Conservation (phyloP, 2,888 invertebrate species). For the Drosophila anomalata region DNA sequence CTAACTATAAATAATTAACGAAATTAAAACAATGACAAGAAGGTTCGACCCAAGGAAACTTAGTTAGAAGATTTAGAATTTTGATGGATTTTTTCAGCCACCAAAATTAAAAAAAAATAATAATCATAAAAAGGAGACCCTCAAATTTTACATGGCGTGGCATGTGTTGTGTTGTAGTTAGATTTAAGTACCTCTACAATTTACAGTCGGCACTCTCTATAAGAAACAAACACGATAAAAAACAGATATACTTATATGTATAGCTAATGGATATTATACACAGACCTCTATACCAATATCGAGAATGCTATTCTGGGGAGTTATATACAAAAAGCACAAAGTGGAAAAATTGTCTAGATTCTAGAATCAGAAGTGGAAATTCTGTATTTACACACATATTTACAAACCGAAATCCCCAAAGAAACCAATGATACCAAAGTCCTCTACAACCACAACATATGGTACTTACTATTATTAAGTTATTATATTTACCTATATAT, state of each 20-base stretch:
- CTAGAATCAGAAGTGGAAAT: constrained; percentile 9
- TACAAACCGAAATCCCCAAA: constrained; percentile 27
- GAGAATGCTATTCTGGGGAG: constrained; percentile 56
- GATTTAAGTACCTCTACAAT: constrained; percentile 62
- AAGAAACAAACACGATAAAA: constrained; percentile 1
- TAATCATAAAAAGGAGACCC: neutral
- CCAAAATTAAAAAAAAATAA: constrained; percentile 22
- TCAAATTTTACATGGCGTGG: constrained; percentile 46
- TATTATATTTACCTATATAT: constrained; percentile 50
- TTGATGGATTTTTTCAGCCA: constrained; percentile 65
- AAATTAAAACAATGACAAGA: constrained; percentile 11
- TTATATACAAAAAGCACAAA: constrained; percentile 38
- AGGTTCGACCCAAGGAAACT: constrained; percentile 22
- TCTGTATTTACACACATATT: constrained; percentile 45
- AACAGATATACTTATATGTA: constrained; percentile 36
- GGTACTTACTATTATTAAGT: constrained; percentile 51
- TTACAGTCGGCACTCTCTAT: constrained; percentile 56
- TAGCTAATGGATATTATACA: constrained; percentile 39
- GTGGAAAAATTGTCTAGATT: constrained; percentile 33
- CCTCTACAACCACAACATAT: constrained; percentile 39
- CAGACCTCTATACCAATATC: constrained; percentile 59
- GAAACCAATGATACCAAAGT: constrained; percentile 13
- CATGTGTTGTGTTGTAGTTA: constrained; percentile 56
- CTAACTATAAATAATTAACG: neutral
- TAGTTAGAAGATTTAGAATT: constrained; percentile 58